Percentiles rank a stretch among this genome's conserved stretches.
Evolutionary conservation across 2,797 vertebrate genomes (phyloP).

Genomic region (Coccyzus lansbergi): DNA sequence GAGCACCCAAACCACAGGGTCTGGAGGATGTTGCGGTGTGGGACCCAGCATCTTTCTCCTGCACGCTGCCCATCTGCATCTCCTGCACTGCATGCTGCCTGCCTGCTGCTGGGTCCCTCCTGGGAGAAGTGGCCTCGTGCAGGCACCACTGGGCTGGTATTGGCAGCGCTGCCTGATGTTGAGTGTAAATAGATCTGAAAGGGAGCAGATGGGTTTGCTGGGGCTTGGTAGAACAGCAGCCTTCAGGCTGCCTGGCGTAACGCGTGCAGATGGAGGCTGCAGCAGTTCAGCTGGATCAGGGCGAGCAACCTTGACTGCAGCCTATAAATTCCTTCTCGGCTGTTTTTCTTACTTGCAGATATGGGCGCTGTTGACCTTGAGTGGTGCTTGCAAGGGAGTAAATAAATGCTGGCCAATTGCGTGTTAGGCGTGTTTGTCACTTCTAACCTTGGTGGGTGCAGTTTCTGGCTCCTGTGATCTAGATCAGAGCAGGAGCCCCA

Average conservation of each 20-base stretch:
- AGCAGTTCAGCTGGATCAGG: not conserved
- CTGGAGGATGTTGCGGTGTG: rapidly evolving
- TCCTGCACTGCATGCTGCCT: rapidly evolving
- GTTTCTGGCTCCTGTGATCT: not conserved
- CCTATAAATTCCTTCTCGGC: not conserved
- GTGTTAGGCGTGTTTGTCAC: not conserved
- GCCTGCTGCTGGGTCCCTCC: not conserved
- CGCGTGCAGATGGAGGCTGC: rapidly evolving
- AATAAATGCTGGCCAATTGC: conserved; percentile 46
- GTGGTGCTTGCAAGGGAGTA: conserved; percentile 23
- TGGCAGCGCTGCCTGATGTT: not conserved
- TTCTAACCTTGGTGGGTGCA: not conserved
- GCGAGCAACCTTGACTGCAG: not conserved
- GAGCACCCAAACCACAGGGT: rapidly evolving
- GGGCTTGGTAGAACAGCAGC: not conserved
- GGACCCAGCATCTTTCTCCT: not conserved
- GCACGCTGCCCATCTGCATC: rapidly evolving
- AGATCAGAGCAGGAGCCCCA: not conserved
- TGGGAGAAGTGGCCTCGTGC: not conserved
- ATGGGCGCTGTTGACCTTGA: conserved; percentile 4
- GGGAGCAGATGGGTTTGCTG: conserved; percentile 10
- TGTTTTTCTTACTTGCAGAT: not conserved
- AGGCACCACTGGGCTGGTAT: rapidly evolving
- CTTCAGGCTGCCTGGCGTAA: rapidly evolving
- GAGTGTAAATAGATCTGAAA: not conserved